A percentile compares a stretch with the other conserved stretches of the same genome.
These are phyloP conservation scores for Labeo calbasu DNA, from an alignment of 2,797 vertebrate species.

Conservation along the genomic window DNA sequence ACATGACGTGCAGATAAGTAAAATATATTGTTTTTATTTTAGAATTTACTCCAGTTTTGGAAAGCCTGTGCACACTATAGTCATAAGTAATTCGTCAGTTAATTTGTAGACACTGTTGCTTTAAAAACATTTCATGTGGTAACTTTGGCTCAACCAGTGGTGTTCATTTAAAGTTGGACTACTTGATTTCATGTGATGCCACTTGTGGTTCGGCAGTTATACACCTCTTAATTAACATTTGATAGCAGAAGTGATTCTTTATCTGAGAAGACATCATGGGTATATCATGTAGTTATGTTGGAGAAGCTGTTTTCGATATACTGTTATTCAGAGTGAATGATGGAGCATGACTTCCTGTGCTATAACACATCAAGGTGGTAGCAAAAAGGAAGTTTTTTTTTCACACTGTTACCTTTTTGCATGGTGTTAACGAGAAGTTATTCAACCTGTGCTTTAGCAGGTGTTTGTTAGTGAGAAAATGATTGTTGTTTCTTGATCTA, in stretches of 20 bases:
- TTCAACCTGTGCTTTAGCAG: not conserved
- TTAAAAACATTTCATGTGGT: not conserved
- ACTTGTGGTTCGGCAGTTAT: not conserved
- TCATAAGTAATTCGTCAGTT: not conserved
- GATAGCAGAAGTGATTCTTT: not conserved
- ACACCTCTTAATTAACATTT: not conserved
- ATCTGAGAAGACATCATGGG: not conserved
- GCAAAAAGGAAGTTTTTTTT: not conserved
- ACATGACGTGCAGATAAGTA: not conserved
- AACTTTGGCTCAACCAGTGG: not conserved
- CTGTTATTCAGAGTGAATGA: not conserved
- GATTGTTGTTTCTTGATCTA: not conserved
- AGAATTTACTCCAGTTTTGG: not conserved
- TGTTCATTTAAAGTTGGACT: not conserved
- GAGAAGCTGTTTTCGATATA: not conserved
- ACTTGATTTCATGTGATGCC: not conserved
- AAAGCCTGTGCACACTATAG: not conserved
- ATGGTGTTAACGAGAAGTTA: conserved; percentile 27
- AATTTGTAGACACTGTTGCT: not conserved
- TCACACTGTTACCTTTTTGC: not conserved
- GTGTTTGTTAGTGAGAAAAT: not conserved
- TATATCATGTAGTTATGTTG: not conserved
- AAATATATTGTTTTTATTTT: not conserved
- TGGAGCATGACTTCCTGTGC: not conserved
- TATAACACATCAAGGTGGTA: conserved; percentile 25